phyloP scores from a whole-genome alignment of 2,113 vertebrate species.

The Elachura formosa region DNA sequence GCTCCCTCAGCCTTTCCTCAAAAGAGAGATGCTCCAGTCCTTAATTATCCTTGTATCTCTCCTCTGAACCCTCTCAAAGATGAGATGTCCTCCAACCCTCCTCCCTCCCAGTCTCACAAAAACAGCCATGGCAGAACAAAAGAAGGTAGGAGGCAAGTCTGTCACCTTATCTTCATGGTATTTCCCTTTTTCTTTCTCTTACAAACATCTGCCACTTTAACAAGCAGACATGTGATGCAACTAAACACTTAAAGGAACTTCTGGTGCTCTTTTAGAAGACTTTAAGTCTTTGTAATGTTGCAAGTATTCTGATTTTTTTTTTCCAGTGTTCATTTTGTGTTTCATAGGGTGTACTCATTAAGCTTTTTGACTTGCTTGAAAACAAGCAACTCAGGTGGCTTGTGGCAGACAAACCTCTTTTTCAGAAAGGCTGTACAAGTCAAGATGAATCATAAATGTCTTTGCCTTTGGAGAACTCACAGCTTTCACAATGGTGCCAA shows the following conservation, averaged over 20 bases:
- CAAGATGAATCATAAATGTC: neutral
- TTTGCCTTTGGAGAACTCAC: neutral
- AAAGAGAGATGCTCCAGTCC: neutral
- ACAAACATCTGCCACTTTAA: neutral
- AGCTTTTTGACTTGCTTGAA: neutral
- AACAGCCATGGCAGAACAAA: neutral
- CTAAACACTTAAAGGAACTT: neutral
- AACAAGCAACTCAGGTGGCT: neutral
- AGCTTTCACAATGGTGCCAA: neutral
- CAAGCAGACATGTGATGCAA: neutral
- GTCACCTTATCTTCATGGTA: neutral
- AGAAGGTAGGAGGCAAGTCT: neutral
- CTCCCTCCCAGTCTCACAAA: neutral
- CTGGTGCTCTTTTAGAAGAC: neutral
- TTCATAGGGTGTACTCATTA: neutral
- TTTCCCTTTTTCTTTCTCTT: neutral
- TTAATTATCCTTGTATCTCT: neutral
- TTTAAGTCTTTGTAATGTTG: neutral
- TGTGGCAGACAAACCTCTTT: neutral
- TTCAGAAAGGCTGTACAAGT: neutral
- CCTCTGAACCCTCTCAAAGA: neutral
- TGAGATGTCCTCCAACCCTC: neutral
- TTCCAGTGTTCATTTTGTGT: neutral
- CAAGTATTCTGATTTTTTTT: neutral
- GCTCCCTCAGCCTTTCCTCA: neutral